Base-by-base conservation (phyloP, 2,888 invertebrate genomes). In the Anagyrus pseudococci region DNA sequence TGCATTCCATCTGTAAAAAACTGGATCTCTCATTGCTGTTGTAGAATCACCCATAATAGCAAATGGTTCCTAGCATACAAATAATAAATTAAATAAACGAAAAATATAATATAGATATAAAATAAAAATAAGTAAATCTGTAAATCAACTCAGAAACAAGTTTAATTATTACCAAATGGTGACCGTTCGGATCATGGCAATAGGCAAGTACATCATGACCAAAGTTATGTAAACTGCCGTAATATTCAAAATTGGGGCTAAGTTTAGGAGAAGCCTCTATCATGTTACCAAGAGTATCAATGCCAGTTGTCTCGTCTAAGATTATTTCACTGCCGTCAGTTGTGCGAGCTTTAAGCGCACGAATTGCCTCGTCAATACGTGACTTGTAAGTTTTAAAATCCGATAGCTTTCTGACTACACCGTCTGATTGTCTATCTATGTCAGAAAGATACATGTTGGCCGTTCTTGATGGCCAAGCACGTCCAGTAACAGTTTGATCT, bases 1-100 rank as follows among this genome's bases (percentile, higher is more conserved):
- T 0, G 89, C 85, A 75, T 94, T 94, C 91, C 90, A 93, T 75
- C 91, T 87, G 82, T 93, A 94, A 84, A 94, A 94, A 20, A 90
- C 82, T 0, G 94, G 93, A 81, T 94, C 94, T 1, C 93, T 84
- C 92, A 94, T 93, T 0, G 93, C 91, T 0, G 93, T 93, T 0
- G 92, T 87, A 0, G 90, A 87, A 75, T 93, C 93, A 0, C 92
- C 92, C 86, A 94, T 93, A 26, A 92, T 89, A n/a, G n/a, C n/a
- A n/a, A n/a, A n/a, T n/a, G n/a, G n/a, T n/a, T n/a, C n/a, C n/a
- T n/a, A n/a, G n/a, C n/a, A n/a, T 37, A 29, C 4, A 29, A 29
- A 29, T 10, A 29, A 29, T 29, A 7, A 29, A 29, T 29, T 29
- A 10, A 7, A 10, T 29, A 29, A 29, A 29, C 10, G 29, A 7